Evolutionary conservation across 1,140 invertebrate genomes (phyloP).

Genomic region (Tetramorium simillimum): DNA sequence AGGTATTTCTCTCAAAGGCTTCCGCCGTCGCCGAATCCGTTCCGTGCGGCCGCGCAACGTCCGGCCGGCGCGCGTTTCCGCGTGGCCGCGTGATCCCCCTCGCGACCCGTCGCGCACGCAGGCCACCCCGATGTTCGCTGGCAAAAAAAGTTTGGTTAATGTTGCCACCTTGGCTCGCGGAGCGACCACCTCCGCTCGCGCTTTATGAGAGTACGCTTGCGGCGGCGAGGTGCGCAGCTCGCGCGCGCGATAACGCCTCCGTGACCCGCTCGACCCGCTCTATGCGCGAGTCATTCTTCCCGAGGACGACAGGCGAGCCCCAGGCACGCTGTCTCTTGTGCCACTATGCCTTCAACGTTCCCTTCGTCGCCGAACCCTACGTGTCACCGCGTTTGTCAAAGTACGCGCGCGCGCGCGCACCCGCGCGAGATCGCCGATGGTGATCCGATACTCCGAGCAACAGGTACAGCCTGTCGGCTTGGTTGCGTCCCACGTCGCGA

Average conservation of each 20-base stretch:
- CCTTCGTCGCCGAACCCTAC: background rate
- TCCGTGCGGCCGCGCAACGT: background rate
- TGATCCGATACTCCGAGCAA: slow-evolving; percentile 54
- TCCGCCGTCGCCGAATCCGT: background rate
- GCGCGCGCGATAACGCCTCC: background rate
- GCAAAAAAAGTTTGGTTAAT: slow-evolving; percentile 85
- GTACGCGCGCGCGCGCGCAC: background rate
- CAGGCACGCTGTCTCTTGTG: slow-evolving; percentile 37
- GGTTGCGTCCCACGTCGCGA: background rate
- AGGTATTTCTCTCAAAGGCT: slow-evolving; percentile 77
- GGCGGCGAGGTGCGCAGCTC: slow-evolving; percentile 49
- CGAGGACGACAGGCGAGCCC: background rate
- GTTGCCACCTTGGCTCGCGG: slow-evolving; percentile 82
- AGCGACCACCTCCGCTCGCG: slow-evolving; percentile 59
- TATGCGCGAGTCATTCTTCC: too few relatives aligned
- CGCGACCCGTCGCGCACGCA: background rate
- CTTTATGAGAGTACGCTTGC: slow-evolving; percentile 63
- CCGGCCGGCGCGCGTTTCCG: background rate
- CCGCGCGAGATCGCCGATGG: background rate
- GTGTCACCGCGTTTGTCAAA: background rate
- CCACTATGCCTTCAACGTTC: slow-evolving; percentile 32
- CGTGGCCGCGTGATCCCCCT: background rate
- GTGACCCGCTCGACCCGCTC: too few relatives aligned
- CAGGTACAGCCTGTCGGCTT: slow-evolving; percentile 49
- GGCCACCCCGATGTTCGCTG: slow-evolving; percentile 62